phyloP scores from a whole-genome alignment of 2,888 invertebrate species.

The Osedax frankpressi region DNA sequence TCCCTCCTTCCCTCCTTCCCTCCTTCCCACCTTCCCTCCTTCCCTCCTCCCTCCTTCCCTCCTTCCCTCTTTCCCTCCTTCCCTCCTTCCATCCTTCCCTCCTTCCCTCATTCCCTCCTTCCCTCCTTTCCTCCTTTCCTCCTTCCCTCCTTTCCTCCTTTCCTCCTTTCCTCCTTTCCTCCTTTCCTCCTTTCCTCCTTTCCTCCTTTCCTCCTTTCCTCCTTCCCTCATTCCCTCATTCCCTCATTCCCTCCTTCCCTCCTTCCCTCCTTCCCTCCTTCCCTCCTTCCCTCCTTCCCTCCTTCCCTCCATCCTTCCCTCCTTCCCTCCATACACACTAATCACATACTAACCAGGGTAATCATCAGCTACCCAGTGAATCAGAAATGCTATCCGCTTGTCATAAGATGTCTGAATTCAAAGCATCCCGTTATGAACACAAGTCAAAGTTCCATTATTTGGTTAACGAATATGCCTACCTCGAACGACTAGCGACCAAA shows the following conservation, averaged over 20 bases:
- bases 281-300: not conserved
- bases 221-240: too few relatives aligned
- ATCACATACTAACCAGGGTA: not conserved
- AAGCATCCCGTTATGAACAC: too few relatives aligned
- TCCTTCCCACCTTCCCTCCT: too few relatives aligned
- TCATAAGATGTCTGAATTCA: too few relatives aligned
- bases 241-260: not conserved
- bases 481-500: too few relatives aligned
- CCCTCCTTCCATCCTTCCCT: not conserved
- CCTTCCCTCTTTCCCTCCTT: not conserved
- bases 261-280: not conserved
- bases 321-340: not conserved
- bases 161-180: not conserved
- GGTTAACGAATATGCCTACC: too few relatives aligned
- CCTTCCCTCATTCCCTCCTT: not conserved
- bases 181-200: too few relatives aligned
- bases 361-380: not conserved
- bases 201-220: too few relatives aligned
- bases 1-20: not conserved
- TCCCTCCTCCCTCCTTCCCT: not conserved
- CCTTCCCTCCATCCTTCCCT: too few relatives aligned
- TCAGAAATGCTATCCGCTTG: not conserved
- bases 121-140: not conserved
- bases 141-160: not conserved
- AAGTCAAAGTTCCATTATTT: too few relatives aligned